Evolutionary conservation across 92 coral and sea anemone species (phyloP).

Genomic region (Siderastrea siderea): DNA sequence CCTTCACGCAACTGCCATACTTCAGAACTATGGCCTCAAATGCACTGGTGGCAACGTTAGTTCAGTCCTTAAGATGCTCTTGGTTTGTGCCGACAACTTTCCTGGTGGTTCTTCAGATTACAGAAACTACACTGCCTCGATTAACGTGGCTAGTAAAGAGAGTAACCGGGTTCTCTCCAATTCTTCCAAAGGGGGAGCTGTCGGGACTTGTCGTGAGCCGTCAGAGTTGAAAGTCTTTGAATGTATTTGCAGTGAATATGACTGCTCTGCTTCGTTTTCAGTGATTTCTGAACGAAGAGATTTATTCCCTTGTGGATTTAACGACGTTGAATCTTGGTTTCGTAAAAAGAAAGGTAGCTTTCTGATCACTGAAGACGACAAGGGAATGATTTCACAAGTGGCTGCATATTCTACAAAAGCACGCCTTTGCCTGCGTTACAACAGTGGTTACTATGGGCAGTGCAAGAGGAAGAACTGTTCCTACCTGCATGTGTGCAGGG

Average conservation of each 20-base stretch:
- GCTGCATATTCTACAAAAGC: conserved; percentile 57
- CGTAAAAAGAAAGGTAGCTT: conserved; percentile 51
- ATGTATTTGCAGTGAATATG: conserved; percentile 57
- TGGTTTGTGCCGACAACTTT: conserved; percentile 49
- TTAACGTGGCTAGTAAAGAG: neutral
- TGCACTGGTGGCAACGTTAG: conserved; percentile 25
- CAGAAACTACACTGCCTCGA: too few species aligned
- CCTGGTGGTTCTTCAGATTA: neutral
- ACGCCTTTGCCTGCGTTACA: conserved; percentile 63
- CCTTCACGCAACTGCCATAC: conserved; percentile 36
- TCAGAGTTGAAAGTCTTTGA: conserved; percentile 62
- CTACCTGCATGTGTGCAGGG: conserved; percentile 64
- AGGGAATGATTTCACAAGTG: conserved; percentile 30
- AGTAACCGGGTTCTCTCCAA: neutral
- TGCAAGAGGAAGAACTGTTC: conserved; percentile 49
- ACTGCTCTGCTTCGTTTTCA: conserved; percentile 47
- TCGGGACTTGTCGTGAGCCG: neutral
- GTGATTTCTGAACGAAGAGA: conserved; percentile 48
- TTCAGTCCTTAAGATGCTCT: conserved; percentile 45
- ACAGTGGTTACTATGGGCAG: conserved; percentile 15
- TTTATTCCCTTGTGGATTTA: conserved; percentile 43
- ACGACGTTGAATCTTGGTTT: conserved; percentile 57
- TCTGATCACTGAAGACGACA: conserved; percentile 42
- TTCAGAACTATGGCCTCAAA: conserved; percentile 49
- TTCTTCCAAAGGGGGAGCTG: neutral